Evolutionary conservation across 1,140 invertebrate genomes (phyloP), one percentile per base, ranked within the genome.

Genomic region (Phymastichus coffea): DNA sequence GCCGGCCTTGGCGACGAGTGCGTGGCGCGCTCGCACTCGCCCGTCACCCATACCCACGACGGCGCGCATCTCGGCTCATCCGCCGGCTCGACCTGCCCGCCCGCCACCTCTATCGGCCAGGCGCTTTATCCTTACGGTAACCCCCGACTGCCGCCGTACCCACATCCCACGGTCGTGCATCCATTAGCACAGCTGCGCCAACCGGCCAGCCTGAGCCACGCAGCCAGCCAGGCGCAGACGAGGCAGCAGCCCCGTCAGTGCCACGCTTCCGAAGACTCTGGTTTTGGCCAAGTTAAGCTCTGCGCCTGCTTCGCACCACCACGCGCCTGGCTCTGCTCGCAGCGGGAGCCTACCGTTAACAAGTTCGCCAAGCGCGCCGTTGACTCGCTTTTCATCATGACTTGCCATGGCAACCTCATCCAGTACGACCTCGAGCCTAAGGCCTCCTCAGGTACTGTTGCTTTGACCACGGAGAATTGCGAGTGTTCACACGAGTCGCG

Each of bases 371-470:
- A 80, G 63, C 72, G 82, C 57, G 81, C 87, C 61, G 85, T 91
- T 3, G 92, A 95, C 69, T 92, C 93, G 15, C 81, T 98, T 1
- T 97, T 95, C 74, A 85, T 97, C 2, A 91, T 95, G 85, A 89
- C 91, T 35, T 92, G 91, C 63, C 87, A 90, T 70, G 95, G 94
- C 22, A 88, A 85, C 55, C 84, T 98, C 65, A 85, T 95, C 58
- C 94, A 98, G 72, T 96, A 98, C 65, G 86, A 92, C 73, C 82
- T 98, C 64, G 91, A 97, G 70, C 93, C 93, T 0, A 86, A 86
- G 70, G 86, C 88, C 63, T 81, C 83, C 57, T 74, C 85, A 74
- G 85, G 86, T 86, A 70, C n/a, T n/a, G n/a, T n/a, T n/a, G n/a
- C n/a, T n/a, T n/a, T n/a, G n/a, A n/a, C n/a, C n/a, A n/a, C n/a